A percentile compares a stretch with the other conserved stretches of the same genome.
These are phyloP conservation scores for Brachionus sp. DNA, from an alignment of 1,140 invertebrate genomes.

Conservation along the genomic window DNA sequence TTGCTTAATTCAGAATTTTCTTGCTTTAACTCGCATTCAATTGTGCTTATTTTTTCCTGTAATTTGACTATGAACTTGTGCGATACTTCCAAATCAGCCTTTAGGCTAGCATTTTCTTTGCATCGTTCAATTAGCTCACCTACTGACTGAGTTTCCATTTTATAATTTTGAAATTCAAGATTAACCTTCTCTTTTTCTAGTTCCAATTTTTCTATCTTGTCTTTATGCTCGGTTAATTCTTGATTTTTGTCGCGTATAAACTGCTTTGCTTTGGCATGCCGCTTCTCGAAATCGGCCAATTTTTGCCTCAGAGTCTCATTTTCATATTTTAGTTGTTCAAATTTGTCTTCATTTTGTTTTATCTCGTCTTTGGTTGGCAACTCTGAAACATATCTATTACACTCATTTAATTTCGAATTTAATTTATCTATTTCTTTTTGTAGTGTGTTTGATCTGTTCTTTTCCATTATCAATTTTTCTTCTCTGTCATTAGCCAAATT, in stretches of 20 bases:
- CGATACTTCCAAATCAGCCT: not conserved
- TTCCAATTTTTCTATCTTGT: not conserved
- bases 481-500: not conserved
- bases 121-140: constrained; percentile 1
- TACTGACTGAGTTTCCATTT: not conserved
- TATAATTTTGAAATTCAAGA: constrained; percentile 13
- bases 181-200: constrained; percentile 11
- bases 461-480: not conserved
- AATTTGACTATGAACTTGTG: not conserved
- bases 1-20: not conserved
- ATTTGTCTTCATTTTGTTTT: not conserved
- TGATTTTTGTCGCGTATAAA: constrained; percentile 15
- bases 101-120: constrained; percentile 3
- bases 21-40: not conserved
- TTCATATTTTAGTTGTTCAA: not conserved
- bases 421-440: constrained; percentile 24
- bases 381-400: constrained; percentile 25
- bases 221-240: not conserved
- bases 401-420: constrained; percentile 9
- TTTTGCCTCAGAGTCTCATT: constrained; percentile 10
- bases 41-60: not conserved
- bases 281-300: not conserved
- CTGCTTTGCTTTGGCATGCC: not conserved
- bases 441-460: not conserved
- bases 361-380: constrained; percentile 22